A percentile compares a stretch with the other conserved stretches of the same genome.
Conservation (phyloP, 2,113 vertebrate species). For the human (Homo sapiens) region GRCh38 chr9:95129501-95130000, state of each 20-base stretch:
- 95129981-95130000: background rate
- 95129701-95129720: background rate
- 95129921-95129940: background rate
- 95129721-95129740: background rate
- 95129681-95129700: background rate
- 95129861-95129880: background rate
- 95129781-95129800: background rate
- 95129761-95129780: too few relatives aligned
- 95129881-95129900: too few relatives aligned
- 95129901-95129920: background rate
- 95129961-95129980: background rate
- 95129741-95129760: background rate
- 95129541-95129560: background rate
- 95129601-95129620: background rate
- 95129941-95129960: background rate
- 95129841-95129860: background rate
- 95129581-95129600: background rate
- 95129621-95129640: conserved; percentile 55
- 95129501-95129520: background rate
- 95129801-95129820: background rate
- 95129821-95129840: background rate
- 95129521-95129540: background rate
- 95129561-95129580: background rate
- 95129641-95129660: conserved; percentile 44
- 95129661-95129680: conserved; percentile 25